Evolutionary conservation across 2,888 invertebrate species (phyloP), one percentile per base, ranked within the genome.

Genomic region (Cyclophora punctaria): DNA sequence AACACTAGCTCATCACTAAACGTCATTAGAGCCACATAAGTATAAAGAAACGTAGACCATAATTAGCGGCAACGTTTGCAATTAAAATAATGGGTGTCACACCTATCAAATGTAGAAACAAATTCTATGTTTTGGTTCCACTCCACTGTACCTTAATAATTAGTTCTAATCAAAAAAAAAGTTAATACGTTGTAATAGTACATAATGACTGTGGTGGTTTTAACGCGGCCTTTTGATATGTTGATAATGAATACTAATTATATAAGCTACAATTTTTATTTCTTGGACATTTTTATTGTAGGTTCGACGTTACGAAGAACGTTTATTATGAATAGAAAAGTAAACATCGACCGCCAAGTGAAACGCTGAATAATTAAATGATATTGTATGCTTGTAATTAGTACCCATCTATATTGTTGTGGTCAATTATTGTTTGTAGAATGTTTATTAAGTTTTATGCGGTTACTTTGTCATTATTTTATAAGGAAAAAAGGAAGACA

Each of bases 71-170:
- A 67, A 70, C 64, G 71, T 75, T 78, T 60, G 79, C 86, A 85
- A 88, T 88, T 88, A 88, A 86, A 84, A 84, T 88, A 88, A 88
- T 88, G 75, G 80, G 73, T 68, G 87, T 88, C 87, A 85, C 87
- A 87, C 87, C 87, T 87, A 83, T 79, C 71, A 83, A 78, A 86
- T 67, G 73, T 67, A 70, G 71, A 74, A 74, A 82, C 64, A 83
- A 86, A 84, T 83, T 83, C 78, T 75, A 83, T 71, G 73, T 73
- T 74, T 73, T 66, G 67, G 69, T 65, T 59, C 61, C 60, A 58
- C 63, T 56, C 56, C 62, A 52, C 59, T 54, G 53, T 57, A 51
- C 56, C 62, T 69, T 73, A 69, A 74, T 74, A 73, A 74, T 75
- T 70, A 75, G 71, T 62, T 61, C 64, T 75, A 73, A 74, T 75